A percentile compares a stretch with the other conserved stretches of the same genome.
These are phyloP conservation scores for Leptinotarsa texana DNA, from an alignment of 1,140 invertebrate genomes.

Conservation along the genomic window DNA sequence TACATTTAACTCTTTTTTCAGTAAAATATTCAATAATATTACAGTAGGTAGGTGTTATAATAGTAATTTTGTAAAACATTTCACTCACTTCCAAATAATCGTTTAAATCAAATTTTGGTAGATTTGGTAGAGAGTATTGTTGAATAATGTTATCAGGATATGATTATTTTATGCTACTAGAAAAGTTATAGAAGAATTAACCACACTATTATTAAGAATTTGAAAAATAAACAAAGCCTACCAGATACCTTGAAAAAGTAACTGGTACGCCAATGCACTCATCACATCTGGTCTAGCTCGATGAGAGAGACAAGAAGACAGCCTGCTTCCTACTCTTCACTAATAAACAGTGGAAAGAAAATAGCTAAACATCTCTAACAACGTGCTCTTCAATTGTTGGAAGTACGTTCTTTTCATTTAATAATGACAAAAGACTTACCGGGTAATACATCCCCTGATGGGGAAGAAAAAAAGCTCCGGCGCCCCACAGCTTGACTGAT, in stretches of 20 bases:
- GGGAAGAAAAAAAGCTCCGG: conserved; percentile 89
- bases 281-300: conserved; percentile 22
- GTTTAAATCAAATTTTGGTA: no score
- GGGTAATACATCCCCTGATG: conserved; percentile 91
- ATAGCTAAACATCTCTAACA: conserved; percentile 22
- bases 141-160: no score
- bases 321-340: not conserved
- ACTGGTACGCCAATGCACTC: conserved; percentile 17
- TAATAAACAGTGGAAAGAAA: conserved; percentile 17
- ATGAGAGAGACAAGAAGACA: conserved; percentile 23
- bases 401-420: not conserved
- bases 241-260: not conserved
- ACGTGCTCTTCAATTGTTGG: not conserved
- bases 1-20: no score
- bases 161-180: no score
- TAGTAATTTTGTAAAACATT: no score
- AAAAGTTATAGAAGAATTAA: no score
- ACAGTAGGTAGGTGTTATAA: no score
- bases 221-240: no score
- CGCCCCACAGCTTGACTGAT: conserved; percentile 92
- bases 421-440: conserved; percentile 65
- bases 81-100: no score
- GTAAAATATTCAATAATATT: no score
- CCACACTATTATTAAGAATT: no score
- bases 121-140: no score